Percentiles rank a stretch among this genome's conserved stretches.
Conservation (phyloP, 1,140 invertebrate species). For the Samia ricini region DNA sequence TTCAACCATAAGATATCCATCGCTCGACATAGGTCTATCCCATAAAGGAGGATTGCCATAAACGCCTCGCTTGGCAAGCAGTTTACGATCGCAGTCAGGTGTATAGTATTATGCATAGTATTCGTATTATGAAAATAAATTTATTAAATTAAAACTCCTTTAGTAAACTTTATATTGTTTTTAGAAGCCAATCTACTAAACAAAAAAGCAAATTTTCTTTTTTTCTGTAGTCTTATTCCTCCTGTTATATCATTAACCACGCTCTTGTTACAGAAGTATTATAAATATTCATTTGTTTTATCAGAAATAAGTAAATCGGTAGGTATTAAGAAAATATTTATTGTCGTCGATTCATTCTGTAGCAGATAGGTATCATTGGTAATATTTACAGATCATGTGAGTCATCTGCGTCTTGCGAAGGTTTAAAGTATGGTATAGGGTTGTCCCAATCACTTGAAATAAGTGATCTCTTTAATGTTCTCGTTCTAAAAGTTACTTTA, state of each 20-base stretch:
- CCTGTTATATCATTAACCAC: background rate
- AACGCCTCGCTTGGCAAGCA: too few relatives aligned
- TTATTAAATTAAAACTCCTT: too few relatives aligned
- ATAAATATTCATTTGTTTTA: background rate
- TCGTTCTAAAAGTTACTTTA: too few relatives aligned
- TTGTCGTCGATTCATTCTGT: constrained; percentile 10
- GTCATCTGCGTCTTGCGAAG: constrained; percentile 19
- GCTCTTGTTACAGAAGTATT: too few relatives aligned
- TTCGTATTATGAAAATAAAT: too few relatives aligned
- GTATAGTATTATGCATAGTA: too few relatives aligned
- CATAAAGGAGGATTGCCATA: too few relatives aligned
- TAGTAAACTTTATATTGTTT: too few relatives aligned
- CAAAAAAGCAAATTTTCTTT: background rate
- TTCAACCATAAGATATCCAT: too few relatives aligned
- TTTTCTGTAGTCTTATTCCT: background rate
- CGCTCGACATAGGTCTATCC: too few relatives aligned
- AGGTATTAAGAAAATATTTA: constrained; percentile 10
- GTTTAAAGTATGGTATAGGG: constrained; percentile 7
- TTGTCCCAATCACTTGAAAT: constrained; percentile 5
- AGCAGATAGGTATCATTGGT: constrained; percentile 14
- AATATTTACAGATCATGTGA: constrained; percentile 25
- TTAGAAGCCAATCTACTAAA: background rate
- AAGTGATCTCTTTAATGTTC: too few relatives aligned
- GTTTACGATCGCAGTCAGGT: too few relatives aligned
- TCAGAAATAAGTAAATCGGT: background rate